Evolutionary conservation across 2,113 vertebrate species (phyloP), one percentile per base, ranked within the genome.

Genomic region (Macroglossus sobrinus): DNA sequence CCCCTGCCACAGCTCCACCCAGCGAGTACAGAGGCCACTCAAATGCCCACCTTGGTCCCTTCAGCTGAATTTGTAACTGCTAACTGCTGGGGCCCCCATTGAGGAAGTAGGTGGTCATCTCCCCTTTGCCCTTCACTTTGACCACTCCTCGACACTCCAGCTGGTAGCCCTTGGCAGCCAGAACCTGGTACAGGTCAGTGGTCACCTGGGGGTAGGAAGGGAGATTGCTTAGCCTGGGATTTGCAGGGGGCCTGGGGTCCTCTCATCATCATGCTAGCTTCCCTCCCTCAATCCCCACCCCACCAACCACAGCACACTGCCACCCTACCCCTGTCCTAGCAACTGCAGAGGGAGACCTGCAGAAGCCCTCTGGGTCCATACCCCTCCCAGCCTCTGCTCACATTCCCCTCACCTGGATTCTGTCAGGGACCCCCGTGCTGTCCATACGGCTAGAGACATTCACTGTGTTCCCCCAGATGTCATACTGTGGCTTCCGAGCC

Each of bases 51-150:
- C 97, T 96, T 93, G 95, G 85, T 98, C 98, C 98, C 91, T 98
- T 97, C 96, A 68, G 95, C 53, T 74, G 93, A 79, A 55, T 91
- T 35, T 74, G 82, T 78, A 95, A 98, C 95, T 98, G 99, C 99
- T 99, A 99, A 99, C 99, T 99, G 95, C 85, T 98, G 0, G 99
- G 99, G 53, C 99, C 99, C 0, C 99, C 99, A 16, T 99, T 99
- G 98, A 99, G 99, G 98, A 99, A 99, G 98, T 99, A 99, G 97
- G 99, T 99, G 89, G 99, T 99, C 99, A 99, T 99, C 98, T 99
- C 99, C n/a, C 99, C 99, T 98, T 99, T 99, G 93, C 99, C 99
- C 98, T 99, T 99, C 95, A 99, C 99, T 98, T 99, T 99, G 45
- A 99, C 98, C 53, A 99, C 98, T 24, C 99, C 99, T 26, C 99